Evolutionary conservation across 2,113 vertebrate genomes (phyloP).

Genomic region (Oncorhynchus masou): DNA sequence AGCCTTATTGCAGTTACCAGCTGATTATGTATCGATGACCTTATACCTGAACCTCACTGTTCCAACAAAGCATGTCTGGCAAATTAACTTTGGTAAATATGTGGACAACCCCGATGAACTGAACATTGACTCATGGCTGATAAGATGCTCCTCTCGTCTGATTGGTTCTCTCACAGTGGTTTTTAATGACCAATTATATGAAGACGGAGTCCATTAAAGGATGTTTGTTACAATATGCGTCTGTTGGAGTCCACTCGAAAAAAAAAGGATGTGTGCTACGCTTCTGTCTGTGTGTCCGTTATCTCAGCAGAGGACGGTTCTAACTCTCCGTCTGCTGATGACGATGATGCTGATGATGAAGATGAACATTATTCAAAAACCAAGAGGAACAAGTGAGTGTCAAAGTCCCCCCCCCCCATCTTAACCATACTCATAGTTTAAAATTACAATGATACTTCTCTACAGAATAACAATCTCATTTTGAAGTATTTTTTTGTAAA

Average conservation of each 20-base stretch:
- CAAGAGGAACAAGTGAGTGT: constrained; percentile 87
- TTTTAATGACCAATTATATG: neutral
- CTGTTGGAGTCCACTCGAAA: too few relatives aligned
- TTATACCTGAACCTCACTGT: constrained; percentile 9
- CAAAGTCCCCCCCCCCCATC: too few relatives aligned
- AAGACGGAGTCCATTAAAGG: neutral
- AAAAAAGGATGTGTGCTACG: too few relatives aligned
- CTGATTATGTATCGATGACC: constrained; percentile 40
- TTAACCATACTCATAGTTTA: too few relatives aligned
- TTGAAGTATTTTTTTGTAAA: too few relatives aligned
- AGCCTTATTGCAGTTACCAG: constrained; percentile 26
- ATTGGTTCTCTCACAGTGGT: neutral
- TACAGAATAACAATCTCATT: too few relatives aligned
- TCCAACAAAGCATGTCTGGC: constrained; percentile 17
- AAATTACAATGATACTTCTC: too few relatives aligned
- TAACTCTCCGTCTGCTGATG: constrained; percentile 66
- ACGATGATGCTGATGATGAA: constrained; percentile 67
- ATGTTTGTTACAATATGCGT: too few relatives aligned
- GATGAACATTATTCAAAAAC: constrained; percentile 71
- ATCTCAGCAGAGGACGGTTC: constrained; percentile 68
- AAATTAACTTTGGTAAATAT: constrained; percentile 12
- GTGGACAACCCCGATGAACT: neutral
- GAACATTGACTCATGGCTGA: neutral
- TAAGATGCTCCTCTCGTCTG: neutral
- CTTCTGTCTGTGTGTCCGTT: too few relatives aligned